Percentiles rank a stretch among this genome's conserved stretches.
Evolutionary conservation across 2,797 vertebrate genomes (phyloP).

Genomic region (Phoxinus dragarum): DNA sequence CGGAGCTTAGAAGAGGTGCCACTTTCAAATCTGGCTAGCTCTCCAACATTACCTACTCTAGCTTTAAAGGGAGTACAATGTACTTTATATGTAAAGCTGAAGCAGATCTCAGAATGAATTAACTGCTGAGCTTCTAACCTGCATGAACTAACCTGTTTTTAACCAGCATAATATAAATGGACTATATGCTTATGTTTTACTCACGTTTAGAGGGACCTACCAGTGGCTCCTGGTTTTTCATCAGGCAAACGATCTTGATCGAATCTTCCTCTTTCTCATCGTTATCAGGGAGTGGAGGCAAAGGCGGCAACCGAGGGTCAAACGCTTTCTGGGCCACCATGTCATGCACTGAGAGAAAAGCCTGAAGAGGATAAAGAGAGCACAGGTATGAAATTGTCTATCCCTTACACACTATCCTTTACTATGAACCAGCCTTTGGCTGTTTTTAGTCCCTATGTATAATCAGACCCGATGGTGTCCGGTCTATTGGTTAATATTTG

Average conservation of each 20-base stretch:
- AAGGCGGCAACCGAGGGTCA: conserved; percentile 84
- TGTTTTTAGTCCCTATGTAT: no score
- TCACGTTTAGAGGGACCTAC: conserved; percentile 73
- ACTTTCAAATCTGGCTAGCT: no score
- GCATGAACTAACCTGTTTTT: neutral
- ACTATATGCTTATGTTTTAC: neutral
- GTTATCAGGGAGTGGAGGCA: conserved; percentile 85
- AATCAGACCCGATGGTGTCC: no score
- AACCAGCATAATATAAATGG: neutral
- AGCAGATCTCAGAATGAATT: neutral
- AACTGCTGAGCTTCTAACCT: neutral
- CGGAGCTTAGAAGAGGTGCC: no score
- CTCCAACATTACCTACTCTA: no score
- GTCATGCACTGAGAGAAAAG: conserved; percentile 89
- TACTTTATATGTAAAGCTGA: neutral
- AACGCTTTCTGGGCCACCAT: conserved; percentile 89
- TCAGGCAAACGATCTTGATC: conserved; percentile 91
- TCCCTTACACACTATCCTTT: no score
- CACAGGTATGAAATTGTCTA: neutral
- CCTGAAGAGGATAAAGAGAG: conserved; percentile 70
- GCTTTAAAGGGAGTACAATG: neutral
- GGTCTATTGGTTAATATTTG: no score
- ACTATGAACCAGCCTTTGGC: no score
- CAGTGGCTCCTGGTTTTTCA: conserved; percentile 92
- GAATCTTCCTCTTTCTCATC: conserved; percentile 90